Evolutionary conservation across 1,140 invertebrate species (phyloP).

Genomic region (Copidosoma floridanum): DNA sequence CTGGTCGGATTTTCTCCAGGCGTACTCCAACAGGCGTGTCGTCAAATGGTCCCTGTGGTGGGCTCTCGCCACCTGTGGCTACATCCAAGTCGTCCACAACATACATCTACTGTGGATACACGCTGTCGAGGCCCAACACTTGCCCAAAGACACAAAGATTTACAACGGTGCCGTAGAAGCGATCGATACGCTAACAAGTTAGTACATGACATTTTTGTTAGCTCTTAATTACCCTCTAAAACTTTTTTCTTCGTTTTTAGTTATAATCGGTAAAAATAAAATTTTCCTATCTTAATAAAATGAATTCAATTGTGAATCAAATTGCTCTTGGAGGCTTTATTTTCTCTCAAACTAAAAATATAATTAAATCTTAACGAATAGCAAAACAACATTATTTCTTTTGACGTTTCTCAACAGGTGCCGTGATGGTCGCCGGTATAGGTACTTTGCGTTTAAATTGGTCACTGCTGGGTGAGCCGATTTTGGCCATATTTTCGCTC

Average conservation of each 20-base stretch:
- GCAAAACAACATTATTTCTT: too few species aligned
- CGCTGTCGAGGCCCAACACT: slow-evolving; percentile 34
- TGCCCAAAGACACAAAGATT: slow-evolving; percentile 42
- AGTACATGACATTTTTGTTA: too few species aligned
- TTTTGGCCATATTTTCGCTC: slow-evolving; percentile 59
- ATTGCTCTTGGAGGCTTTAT: too few species aligned
- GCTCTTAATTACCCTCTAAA: too few species aligned
- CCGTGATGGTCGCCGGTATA: slow-evolving; percentile 51
- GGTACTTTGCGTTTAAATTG: slow-evolving; percentile 61
- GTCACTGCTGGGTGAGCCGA: slow-evolving; percentile 58
- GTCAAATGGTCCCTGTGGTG: slow-evolving; percentile 88
- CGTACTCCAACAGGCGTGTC: slow-evolving; percentile 71
- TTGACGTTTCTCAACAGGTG: slow-evolving; percentile 50
- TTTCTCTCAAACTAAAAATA: too few species aligned
- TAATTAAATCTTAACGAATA: too few species aligned
- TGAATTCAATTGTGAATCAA: too few species aligned
- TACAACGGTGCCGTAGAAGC: slow-evolving; percentile 83
- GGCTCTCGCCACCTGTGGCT: slow-evolving; percentile 75
- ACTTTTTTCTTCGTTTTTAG: too few species aligned
- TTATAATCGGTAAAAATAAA: too few species aligned
- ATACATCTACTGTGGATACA: slow-evolving; percentile 77
- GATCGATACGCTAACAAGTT: slow-evolving; percentile 68
- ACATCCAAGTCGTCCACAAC: slow-evolving; percentile 76
- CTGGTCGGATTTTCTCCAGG: slow-evolving; percentile 68
- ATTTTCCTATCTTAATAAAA: too few species aligned